Percentiles rank a stretch among this genome's conserved stretches.
Evolutionary conservation across 2,888 invertebrate genomes (phyloP).

Genomic region (Drosophila austrosaltans): DNA sequence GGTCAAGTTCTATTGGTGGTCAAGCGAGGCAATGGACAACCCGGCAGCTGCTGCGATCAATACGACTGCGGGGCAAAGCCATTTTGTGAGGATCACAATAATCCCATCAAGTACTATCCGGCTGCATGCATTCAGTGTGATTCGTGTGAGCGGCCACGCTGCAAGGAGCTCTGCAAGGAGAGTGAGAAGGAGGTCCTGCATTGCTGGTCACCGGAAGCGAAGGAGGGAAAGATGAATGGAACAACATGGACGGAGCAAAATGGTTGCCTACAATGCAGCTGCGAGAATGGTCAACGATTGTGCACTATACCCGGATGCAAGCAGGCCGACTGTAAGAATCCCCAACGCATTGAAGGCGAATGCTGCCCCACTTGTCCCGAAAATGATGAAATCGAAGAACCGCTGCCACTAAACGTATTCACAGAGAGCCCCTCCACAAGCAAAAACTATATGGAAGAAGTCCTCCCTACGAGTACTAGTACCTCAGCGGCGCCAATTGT

Average conservation of each 20-base stretch:
- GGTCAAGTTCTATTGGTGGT: constrained; percentile 66
- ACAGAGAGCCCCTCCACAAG: no score
- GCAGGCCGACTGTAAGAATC: constrained; percentile 62
- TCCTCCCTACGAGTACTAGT: no score
- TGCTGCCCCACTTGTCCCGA: no score
- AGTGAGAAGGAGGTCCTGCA: neutral
- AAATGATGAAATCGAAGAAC: no score
- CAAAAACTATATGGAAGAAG: no score
- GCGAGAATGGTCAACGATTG: constrained; percentile 44
- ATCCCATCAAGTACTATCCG: constrained; percentile 46
- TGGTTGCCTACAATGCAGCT: constrained; percentile 66
- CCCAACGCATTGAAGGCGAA: no score
- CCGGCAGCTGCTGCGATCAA: constrained; percentile 84
- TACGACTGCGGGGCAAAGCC: constrained; percentile 76
- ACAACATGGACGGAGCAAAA: constrained; percentile 29
- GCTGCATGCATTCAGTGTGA: constrained; percentile 69
- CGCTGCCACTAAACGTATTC: no score
- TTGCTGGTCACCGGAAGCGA: neutral
- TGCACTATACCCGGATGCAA: constrained; percentile 59
- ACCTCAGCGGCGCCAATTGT: no score
- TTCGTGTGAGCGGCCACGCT: constrained; percentile 52
- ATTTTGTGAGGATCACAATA: constrained; percentile 69
- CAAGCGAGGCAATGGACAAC: constrained; percentile 58
- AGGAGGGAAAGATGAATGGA: constrained; percentile 1
- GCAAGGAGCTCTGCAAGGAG: neutral